These are phyloP conservation scores for Alentia gelatinosa DNA, from an alignment of 2,888 invertebrate genomes.

Conservation along the genomic window DNA sequence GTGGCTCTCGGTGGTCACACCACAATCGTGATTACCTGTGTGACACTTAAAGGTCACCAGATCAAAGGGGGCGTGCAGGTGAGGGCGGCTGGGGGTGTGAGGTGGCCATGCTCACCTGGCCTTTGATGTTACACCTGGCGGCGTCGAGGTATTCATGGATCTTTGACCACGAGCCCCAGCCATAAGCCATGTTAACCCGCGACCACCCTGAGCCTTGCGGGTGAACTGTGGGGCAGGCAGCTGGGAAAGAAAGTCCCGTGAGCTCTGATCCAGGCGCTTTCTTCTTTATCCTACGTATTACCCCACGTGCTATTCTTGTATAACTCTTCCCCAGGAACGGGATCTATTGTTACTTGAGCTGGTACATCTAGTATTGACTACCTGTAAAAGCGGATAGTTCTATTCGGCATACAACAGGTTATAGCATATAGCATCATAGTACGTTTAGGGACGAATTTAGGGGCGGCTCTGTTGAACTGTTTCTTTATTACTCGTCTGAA, in stretches of 20 bases:
- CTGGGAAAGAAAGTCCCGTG: background rate
- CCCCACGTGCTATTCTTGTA: background rate
- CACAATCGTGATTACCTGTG: background rate
- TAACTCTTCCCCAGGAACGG: too few relatives aligned
- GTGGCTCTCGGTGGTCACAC: background rate
- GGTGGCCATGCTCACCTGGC: background rate
- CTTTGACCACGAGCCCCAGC: background rate
- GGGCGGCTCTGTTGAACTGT: too few relatives aligned
- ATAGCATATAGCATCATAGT: too few relatives aligned
- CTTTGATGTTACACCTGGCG: conserved; percentile 4
- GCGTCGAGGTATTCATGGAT: background rate
- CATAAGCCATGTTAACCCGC: background rate
- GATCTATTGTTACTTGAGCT: too few relatives aligned
- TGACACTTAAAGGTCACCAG: background rate
- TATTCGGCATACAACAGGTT: too few relatives aligned
- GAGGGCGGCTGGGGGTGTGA: background rate
- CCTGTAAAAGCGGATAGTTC: too few relatives aligned
- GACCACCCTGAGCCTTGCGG: background rate
- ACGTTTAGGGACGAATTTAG: too few relatives aligned
- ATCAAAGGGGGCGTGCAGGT: background rate
- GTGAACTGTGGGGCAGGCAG: background rate
- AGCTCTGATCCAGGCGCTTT: background rate
- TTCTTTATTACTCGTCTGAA: too few relatives aligned
- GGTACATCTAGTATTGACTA: too few relatives aligned
- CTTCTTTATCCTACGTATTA: background rate